Conservation (phyloP, 2,888 invertebrate genomes). For the Actias luna region DNA sequence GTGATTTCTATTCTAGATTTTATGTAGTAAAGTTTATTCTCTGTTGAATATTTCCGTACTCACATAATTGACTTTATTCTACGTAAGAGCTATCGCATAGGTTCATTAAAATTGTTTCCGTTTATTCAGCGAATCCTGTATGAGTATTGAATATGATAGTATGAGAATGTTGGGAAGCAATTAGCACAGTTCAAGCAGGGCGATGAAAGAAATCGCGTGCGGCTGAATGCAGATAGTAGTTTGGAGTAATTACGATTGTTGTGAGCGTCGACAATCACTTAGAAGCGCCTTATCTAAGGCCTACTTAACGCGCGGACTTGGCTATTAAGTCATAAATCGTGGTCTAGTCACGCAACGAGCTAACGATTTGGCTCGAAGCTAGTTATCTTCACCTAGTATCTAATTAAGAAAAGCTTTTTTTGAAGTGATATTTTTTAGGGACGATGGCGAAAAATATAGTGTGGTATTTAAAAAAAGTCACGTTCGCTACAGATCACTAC, state of each 20-base stretch:
- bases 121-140: conserved; percentile 1
- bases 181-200: conserved; percentile 57
- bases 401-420: conserved; percentile 69
- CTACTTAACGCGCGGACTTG: conserved; percentile 76
- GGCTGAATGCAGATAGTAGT: conserved; percentile 70
- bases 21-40: background rate
- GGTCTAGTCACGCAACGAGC: conserved; percentile 71
- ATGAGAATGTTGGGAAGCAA: conserved; percentile 49
- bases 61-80: background rate
- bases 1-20: background rate
- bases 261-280: conserved; percentile 81
- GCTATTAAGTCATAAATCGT: conserved; percentile 81
- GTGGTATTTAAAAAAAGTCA: no score
- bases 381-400: conserved; percentile 71
- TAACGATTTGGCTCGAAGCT: conserved; percentile 70
- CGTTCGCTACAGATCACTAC: no score
- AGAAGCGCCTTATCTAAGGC: conserved; percentile 79
- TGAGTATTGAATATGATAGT: conserved; percentile 5
- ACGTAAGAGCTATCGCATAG: background rate
- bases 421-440: no score
- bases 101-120: conserved; percentile 7
- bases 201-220: conserved; percentile 77
- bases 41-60: background rate
- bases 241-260: conserved; percentile 81
- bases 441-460: no score